Evolutionary conservation across 2,888 invertebrate species (phyloP), one percentile per base, ranked within the genome.

Genomic region (Altica lythri): DNA sequence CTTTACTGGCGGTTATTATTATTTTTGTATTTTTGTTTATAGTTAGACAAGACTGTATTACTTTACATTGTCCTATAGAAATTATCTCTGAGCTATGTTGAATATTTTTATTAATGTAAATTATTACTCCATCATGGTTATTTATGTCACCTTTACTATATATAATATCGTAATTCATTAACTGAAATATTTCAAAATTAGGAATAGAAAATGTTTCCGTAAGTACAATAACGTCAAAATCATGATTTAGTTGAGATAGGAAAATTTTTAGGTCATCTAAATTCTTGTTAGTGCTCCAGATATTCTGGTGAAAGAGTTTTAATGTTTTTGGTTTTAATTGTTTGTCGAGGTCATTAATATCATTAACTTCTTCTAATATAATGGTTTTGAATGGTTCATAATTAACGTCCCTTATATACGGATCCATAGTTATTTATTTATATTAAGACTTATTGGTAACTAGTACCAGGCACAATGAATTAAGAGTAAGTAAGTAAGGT

Each of bases 211-310:
- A 49, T 13, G 49, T 50, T 43, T 50, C 43, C 34, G 50, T 43
- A 16, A 43, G 27, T 25, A 50, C 34, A 12, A 50, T 50, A 27
- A 25, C 34, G 16, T 50, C 50, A 42, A 43, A 43, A 1, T 32
- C 17, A 14, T 10, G 14, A 25, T 42, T 18, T 29, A 38, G 16
- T 40, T 40, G 29, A 14, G 19, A 27, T 13, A 19, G 30, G 27
- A 38, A 37, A 30, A 50, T 14, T 42, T 50, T 30, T 10, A 50
- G 25, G 22, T 50, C 22, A 43, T 50, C 35, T 14, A 50, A 22
- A 27, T 50, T 30, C 27, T 12, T 18, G 16, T 25, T 18, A 19
- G 27, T 13, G 25, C 43, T 50, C 18, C 43, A 4, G 12, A 48
- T 48, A 38, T 38, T 48, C 30, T 30, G 38, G 27, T 38, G 38